Evolutionary conservation across 2,113 vertebrate genomes (phyloP), one percentile per base, ranked within the genome.

Genomic region (Dipodomys stephensi): DNA sequence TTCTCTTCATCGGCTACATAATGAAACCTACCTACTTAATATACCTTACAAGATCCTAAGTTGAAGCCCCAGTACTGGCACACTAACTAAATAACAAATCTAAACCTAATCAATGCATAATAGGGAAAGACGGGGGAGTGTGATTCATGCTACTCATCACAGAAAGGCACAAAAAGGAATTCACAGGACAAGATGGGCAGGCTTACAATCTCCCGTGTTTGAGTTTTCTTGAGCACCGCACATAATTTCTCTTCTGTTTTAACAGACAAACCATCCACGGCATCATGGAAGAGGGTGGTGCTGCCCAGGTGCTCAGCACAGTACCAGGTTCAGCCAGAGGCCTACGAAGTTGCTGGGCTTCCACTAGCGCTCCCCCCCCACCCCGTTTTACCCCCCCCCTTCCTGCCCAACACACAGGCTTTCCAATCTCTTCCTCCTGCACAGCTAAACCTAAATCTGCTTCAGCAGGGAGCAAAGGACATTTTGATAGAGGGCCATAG

Each of bases 221-320:
- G 53, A 23, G 16, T 32, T 30, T 0, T n/a, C 46, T 44, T 23
- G 28, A 2, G 30, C 10, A 20, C 9, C 53, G 78, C n/a, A 7
- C 2, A 18, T 44, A 65, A 0, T 9, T 25, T 69, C 32, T 6
- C 28, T 95, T 64, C 86, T 65, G 81, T 53, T 53, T 15, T 4
- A 28, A 13, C 0, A 1, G 39, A 69, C 11, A 4, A 27, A 68
- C 46, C 1, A 16, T 60, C 22, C 22, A 35, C 39, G 39, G 5
- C 53, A 32, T 1, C 3, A 3, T 6, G 5, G 46, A 20, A 28
- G 0, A 7, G 53, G 6, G 16, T 3, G 23, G 27, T 4, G 6
- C 39, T 18, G 11, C 3, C 53, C 35, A 18, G 0, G 2, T 7
- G 9, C 22, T 69, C 20, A 7, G 16, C 2, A 30, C 13, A 9